These are phyloP conservation scores for Rhabdomys pumilio DNA, from an alignment of 2,797 vertebrate species.

Conservation along the genomic window DNA sequence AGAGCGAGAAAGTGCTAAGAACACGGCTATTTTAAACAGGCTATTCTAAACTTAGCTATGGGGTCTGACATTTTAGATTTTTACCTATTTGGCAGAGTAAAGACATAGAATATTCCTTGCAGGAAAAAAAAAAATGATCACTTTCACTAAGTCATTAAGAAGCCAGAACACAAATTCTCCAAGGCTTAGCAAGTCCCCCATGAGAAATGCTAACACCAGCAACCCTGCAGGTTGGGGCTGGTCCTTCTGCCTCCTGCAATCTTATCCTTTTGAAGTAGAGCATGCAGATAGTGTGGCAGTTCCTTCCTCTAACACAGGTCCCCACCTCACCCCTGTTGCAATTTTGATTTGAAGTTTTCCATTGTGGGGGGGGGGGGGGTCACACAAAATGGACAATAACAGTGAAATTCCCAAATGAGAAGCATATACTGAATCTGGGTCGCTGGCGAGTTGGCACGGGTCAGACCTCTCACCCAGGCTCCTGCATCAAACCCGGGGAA, in stretches of 20 bases:
- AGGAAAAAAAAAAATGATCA: not conserved
- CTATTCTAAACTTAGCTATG: not conserved
- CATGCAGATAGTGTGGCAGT: not conserved
- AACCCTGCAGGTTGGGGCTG: not conserved
- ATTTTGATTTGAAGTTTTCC: not conserved
- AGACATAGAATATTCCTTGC: not conserved
- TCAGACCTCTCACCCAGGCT: not conserved
- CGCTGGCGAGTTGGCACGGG: not conserved
- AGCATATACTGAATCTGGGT: not conserved
- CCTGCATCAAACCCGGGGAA: not conserved
- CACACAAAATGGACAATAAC: not conserved
- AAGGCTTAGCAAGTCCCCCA: not conserved
- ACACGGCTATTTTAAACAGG: constrained; percentile 40
- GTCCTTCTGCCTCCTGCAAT: not conserved
- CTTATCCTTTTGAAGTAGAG: constrained; percentile 1
- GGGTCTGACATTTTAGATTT: constrained; percentile 28
- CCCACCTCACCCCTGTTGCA: fast-evolving
- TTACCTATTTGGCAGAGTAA: not conserved
- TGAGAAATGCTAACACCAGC: not conserved
- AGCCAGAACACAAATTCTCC: not conserved
- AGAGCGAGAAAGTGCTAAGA: constrained; percentile 1
- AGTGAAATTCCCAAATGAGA: not conserved
- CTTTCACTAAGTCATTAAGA: constrained; percentile 26
- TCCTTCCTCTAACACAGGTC: not conserved
- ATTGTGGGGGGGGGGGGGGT: not conserved